Conservation (phyloP, 37 sponge, comb jelly and placozoan genomes). For the Lycopodina hypogea region DNA sequence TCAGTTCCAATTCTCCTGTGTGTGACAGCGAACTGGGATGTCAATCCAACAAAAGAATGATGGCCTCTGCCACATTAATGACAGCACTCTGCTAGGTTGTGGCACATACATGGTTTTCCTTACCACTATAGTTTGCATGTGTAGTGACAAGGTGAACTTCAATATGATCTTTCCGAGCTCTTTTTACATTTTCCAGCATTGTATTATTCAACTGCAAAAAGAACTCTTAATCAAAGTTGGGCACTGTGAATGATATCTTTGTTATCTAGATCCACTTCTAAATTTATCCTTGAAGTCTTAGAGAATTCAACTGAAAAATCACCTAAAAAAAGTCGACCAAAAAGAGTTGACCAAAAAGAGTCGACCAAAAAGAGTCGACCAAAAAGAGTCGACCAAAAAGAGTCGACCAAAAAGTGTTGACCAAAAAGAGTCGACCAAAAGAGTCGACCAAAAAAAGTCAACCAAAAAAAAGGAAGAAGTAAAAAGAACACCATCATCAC, state of each 20-base stretch:
- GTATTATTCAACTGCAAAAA: not conserved
- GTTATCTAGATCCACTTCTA: slow-evolving; percentile 15
- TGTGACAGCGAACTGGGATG: not conserved
- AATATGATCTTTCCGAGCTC: not conserved
- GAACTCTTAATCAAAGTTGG: slow-evolving; percentile 19
- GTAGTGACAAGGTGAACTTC: not conserved
- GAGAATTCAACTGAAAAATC: not conserved
- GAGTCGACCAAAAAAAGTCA: no score
- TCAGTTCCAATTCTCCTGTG: no score
- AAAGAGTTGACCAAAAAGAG: no score
- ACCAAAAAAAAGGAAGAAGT: no score
- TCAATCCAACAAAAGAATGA: not conserved
- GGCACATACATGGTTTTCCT: not conserved
- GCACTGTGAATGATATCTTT: not conserved
- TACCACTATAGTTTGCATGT: not conserved
- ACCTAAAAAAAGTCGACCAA: slow-evolving; percentile 1
- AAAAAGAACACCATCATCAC: not conserved
- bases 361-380: no score
- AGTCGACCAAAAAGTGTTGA: no score
- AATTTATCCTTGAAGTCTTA: slow-evolving; percentile 11
- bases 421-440: no score
- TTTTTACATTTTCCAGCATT: not conserved
- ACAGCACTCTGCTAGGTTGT: slow-evolving; percentile 4
- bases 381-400: no score
- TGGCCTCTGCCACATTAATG: slow-evolving; percentile 19